Evolutionary conservation across 1,140 invertebrate genomes (phyloP), one percentile per base, ranked within the genome.

Genomic region (Doryteuthis pealeii): DNA sequence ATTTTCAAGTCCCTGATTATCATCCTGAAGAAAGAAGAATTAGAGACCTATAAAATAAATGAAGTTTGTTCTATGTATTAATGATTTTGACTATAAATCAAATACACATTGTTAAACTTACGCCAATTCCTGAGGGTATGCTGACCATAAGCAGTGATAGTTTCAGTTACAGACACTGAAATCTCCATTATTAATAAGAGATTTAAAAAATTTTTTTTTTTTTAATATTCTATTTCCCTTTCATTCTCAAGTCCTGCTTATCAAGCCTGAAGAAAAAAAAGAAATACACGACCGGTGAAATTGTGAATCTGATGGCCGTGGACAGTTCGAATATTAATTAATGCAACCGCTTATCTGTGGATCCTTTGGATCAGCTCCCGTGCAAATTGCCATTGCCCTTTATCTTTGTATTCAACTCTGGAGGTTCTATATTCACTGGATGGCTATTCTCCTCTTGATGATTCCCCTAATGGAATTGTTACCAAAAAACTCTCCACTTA

Each of bases 341-440:
- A 90, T 70, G 71, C 88, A 32, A 85, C 83, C 54, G 86, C 84
- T 1, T 97, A 96, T 83, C 89, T 98, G 72, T 97, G 97, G 86
- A 95, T 97, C 93, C 91, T 98, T 77, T 99, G 96, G 96, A n/a
- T 97, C 96, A 1, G 95, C 95, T 2, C 96, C 96, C 0, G 86
- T 98, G 43, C 95, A 97, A 90, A 96, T 98, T 77, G 89, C 88
- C 15, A 83, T 98, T 15, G 93, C 95, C 0, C 86, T 97, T 18
- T 96, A 93, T 81, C 95, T 98, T 87, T 99, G 1, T 98, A 95
- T 94, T 90, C 91, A 31, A 92, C 92, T 76, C 86, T 91, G 54
- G 90, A 85, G 1, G 70, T 82, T 82, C 85, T 18, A 82, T 84
- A 58, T 74, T 90, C 2, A 87, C 86, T 66, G 88, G 89, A 71